phyloP scores from a whole-genome alignment of 2,888 invertebrate species.

The Drosophila siamana region DNA sequence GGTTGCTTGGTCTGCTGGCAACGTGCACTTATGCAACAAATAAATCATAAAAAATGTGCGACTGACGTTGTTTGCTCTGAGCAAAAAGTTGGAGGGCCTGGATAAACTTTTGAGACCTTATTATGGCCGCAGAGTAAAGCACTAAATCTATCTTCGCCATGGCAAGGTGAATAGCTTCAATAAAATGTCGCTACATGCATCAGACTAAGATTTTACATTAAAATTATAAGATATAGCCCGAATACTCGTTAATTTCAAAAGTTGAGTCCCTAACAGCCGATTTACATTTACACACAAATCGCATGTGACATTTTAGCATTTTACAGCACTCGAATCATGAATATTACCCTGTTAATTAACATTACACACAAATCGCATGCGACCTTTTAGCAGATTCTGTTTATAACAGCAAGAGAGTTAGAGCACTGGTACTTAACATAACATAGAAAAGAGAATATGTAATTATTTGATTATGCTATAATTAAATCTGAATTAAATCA shows the following conservation, averaged over 20 bases:
- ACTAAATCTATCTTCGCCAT: background rate
- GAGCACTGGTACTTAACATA: too few relatives aligned
- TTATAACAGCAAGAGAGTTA: too few relatives aligned
- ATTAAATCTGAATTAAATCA: too few relatives aligned
- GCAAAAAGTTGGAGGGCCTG: conserved; percentile 1
- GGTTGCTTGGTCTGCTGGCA: conserved; percentile 29
- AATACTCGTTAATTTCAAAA: too few relatives aligned
- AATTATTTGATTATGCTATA: too few relatives aligned
- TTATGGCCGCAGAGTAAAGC: background rate
- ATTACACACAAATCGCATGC: background rate
- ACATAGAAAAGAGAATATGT: too few relatives aligned
- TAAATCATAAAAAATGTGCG: conserved; percentile 59
- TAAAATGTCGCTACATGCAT: background rate
- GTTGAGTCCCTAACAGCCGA: too few relatives aligned
- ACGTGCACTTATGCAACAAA: conserved; percentile 63
- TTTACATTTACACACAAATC: too few relatives aligned
- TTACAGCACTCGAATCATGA: background rate
- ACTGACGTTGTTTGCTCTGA: conserved; percentile 19
- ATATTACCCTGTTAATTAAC: background rate
- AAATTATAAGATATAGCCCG: too few relatives aligned
- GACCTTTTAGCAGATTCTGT: background rate
- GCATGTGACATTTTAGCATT: too few relatives aligned
- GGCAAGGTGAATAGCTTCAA: background rate
- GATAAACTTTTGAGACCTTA: conserved; percentile 3
- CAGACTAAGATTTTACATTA: too few relatives aligned